phyloP scores from a whole-genome alignment of 1,140 invertebrate genomes.

The Drosophila auraria region DNA sequence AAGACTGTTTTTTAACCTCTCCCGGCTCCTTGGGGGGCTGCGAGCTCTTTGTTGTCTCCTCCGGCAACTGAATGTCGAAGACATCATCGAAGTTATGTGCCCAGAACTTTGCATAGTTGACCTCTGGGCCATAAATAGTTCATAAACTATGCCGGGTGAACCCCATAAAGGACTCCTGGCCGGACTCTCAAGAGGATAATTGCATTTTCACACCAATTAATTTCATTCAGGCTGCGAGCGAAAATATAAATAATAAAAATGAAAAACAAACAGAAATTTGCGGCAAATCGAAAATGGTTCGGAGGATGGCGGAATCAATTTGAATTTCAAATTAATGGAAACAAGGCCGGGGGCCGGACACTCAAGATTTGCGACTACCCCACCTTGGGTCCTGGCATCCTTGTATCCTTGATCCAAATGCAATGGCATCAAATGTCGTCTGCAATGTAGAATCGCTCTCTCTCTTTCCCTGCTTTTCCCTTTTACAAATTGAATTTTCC shows the following conservation, averaged over 20 bases:
- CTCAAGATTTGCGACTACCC: constrained; percentile 46
- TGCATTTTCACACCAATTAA: constrained; percentile 78
- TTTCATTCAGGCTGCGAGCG: constrained; percentile 31
- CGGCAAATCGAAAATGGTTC: constrained; percentile 2
- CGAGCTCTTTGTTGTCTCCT: constrained; percentile 69
- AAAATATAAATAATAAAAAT: constrained; percentile 15
- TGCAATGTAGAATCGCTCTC: background rate
- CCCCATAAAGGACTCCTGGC: background rate
- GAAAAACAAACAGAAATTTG: constrained; percentile 62
- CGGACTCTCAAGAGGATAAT: constrained; percentile 40
- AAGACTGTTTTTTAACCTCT: constrained; percentile 15
- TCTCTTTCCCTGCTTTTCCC: constrained; percentile 8
- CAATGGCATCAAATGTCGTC: constrained; percentile 70
- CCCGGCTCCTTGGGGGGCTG: background rate
- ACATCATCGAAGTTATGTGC: constrained; percentile 80
- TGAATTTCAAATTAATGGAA: constrained; percentile 65
- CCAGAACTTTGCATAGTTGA: constrained; percentile 75
- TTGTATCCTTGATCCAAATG: constrained; percentile 34
- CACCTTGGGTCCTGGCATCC: background rate
- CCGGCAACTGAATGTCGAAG: constrained; percentile 62
- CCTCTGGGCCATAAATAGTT: constrained; percentile 76
- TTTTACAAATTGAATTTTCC: constrained; percentile 71
- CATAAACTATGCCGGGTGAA: constrained; percentile 65
- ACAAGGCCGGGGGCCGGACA: background rate
- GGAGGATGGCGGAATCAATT: constrained; percentile 55